Evolutionary conservation across 92 coral and sea anemone genomes (phyloP).

Genomic region (Bergia puertoricense): DNA sequence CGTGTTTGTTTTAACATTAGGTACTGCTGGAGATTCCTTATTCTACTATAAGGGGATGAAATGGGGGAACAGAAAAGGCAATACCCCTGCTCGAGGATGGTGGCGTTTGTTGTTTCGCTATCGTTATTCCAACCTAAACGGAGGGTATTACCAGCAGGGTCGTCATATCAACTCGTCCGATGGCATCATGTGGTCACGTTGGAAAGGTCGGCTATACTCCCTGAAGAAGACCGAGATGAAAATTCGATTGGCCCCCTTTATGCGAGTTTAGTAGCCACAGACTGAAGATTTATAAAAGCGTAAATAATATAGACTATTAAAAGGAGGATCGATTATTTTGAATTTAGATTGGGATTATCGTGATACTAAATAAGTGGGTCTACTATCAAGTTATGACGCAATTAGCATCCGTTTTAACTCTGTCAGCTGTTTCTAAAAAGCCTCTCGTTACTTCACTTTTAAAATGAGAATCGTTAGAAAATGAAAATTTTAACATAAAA

Average conservation of each 20-base stretch:
- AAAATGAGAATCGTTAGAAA: too few species aligned
- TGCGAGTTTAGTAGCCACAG: neutral
- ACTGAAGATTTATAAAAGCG: neutral
- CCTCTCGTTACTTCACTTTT: too few species aligned
- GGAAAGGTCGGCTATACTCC: neutral
- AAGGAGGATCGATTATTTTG: too few species aligned
- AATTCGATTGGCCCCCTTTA: neutral
- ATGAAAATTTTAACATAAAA: too few species aligned
- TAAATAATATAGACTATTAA: too few species aligned
- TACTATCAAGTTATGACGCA: too few species aligned
- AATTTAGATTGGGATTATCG: too few species aligned
- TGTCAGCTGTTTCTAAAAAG: too few species aligned
- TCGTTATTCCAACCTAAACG: neutral
- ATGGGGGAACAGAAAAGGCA: neutral
- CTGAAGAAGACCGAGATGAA: neutral
- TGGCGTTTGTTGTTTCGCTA: neutral
- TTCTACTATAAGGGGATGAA: neutral
- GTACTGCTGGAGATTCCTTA: neutral
- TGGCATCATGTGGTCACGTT: neutral
- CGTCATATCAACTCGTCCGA: neutral
- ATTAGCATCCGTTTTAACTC: too few species aligned
- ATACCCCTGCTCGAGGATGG: neutral
- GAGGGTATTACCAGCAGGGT: neutral
- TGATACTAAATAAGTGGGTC: too few species aligned
- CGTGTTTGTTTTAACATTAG: neutral